phyloP scores from a whole-genome alignment of 2,113 vertebrate species.

The Muntiacus reevesi region DNA sequence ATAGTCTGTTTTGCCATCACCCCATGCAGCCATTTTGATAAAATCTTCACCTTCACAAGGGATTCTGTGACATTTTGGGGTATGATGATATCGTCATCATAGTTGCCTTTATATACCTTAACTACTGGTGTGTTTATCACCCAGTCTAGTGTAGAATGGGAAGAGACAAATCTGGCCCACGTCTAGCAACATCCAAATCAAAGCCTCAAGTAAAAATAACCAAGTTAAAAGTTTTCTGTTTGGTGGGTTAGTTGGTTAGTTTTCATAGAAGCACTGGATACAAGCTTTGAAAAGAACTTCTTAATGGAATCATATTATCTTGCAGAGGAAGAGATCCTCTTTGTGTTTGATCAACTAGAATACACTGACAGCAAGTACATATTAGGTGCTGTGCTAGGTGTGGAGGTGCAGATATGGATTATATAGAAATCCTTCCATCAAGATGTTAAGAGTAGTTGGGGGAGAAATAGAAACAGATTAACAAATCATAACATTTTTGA shows the following conservation, averaged over 20 bases:
- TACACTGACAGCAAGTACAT: neutral
- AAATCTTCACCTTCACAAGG: neutral
- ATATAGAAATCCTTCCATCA: neutral
- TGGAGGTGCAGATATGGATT: neutral
- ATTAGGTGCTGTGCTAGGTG: neutral
- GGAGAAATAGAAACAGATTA: neutral
- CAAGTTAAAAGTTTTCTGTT: neutral
- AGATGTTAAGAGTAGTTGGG: neutral
- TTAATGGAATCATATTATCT: neutral
- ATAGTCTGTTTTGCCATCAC: neutral
- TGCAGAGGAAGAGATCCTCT: neutral
- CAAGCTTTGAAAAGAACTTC: neutral
- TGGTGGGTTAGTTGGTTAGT: neutral
- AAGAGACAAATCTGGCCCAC: neutral
- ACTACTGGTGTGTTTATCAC: neutral
- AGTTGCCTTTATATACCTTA: neutral
- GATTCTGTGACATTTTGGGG: neutral
- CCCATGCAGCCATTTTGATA: constrained; percentile 10
- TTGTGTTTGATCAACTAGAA: neutral
- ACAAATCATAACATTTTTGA: neutral
- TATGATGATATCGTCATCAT: neutral
- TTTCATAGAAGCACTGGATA: neutral
- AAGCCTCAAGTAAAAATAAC: neutral
- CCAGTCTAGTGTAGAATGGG: neutral
- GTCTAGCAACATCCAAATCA: neutral